Conservation (phyloP, 2,888 invertebrate species). For the Ophonus ardosiacus region DNA sequence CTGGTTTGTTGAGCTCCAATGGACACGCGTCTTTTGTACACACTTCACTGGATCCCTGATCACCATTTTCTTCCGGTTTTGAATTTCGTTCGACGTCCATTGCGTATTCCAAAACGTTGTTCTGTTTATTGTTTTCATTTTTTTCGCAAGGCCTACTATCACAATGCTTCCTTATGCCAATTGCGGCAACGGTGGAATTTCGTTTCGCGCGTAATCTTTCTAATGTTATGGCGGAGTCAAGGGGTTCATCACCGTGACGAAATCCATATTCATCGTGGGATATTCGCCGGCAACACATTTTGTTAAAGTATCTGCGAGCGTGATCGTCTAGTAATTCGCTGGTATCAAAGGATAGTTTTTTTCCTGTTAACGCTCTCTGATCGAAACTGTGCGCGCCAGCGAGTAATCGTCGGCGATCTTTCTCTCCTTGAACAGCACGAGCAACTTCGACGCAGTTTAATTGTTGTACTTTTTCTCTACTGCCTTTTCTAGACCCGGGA, state of each 20-base stretch:
- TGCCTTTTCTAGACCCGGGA: constrained; percentile 84
- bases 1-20: constrained; percentile 57
- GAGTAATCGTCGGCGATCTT: constrained; percentile 72
- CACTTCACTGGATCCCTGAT: constrained; percentile 28
- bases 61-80: constrained; percentile 64
- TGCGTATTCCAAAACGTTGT: constrained; percentile 57
- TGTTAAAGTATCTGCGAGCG: constrained; percentile 66
- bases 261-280: constrained; percentile 67
- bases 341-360: constrained; percentile 74
- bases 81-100: constrained; percentile 63
- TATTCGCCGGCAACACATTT: constrained; percentile 41
- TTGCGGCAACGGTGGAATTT: constrained; percentile 71
- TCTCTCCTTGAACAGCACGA: constrained; percentile 76
- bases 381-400: constrained; percentile 73
- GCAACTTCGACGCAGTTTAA: constrained; percentile 75
- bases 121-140: constrained; percentile 69
- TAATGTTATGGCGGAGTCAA: constrained; percentile 72
- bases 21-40: constrained; percentile 62
- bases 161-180: constrained; percentile 72
- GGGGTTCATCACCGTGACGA: constrained; percentile 73
- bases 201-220: constrained; percentile 54
- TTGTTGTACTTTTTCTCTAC: constrained; percentile 79
- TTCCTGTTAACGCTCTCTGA: constrained; percentile 68
- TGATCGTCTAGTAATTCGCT: constrained; percentile 74
- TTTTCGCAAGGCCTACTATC: constrained; percentile 70